Conservation (phyloP, 2,113 vertebrate genomes). For the Callionymus lyra region DNA sequence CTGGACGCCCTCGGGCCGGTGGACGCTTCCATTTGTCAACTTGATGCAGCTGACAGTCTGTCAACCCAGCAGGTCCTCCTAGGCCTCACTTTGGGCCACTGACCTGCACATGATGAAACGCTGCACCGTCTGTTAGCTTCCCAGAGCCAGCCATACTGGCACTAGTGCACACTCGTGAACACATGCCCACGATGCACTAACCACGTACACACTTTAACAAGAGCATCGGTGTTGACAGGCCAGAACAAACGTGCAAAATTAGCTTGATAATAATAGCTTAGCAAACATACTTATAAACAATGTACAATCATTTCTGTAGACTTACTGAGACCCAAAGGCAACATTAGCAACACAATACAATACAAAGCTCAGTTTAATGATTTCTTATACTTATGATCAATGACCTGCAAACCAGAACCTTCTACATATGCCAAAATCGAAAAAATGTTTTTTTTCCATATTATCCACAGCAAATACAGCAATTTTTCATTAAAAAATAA, state of each 20-base stretch:
- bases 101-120: constrained; percentile 40
- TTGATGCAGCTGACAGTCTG: constrained; percentile 50
- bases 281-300: no score
- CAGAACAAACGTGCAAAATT: neutral
- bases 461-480: no score
- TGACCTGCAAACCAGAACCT: no score
- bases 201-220: neutral
- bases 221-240: neutral
- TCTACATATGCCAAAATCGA: no score
- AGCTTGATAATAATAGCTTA: constrained; percentile 3
- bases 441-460: no score
- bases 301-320: no score
- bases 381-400: no score
- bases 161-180: constrained; percentile 4
- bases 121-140: constrained; percentile 45
- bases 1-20: constrained; percentile 12
- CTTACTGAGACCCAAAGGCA: no score
- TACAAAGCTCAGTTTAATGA: no score
- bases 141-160: constrained; percentile 37
- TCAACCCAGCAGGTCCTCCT: constrained; percentile 52
- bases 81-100: constrained; percentile 39
- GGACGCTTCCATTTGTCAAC: constrained; percentile 38
- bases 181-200: constrained; percentile 3
- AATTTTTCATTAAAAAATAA: no score
- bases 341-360: no score